Base-by-base conservation (phyloP, 2,888 invertebrate genomes). In the Entomobrya proxima region DNA sequence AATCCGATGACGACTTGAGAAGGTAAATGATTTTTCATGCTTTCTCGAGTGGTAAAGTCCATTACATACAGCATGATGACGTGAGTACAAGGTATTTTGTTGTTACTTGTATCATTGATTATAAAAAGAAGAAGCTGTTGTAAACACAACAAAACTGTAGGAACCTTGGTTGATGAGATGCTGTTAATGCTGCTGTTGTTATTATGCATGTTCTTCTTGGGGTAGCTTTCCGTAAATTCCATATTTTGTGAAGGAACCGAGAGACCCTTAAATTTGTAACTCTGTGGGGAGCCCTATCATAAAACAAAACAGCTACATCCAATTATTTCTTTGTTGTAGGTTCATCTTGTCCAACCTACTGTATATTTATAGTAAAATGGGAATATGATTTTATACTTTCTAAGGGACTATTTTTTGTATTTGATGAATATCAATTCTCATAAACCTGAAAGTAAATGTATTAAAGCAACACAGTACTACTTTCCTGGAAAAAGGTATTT, bases 291-390 rank as follows among this genome's bases (percentile, higher is more conserved):
- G 86, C 80, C 79, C 81, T 78, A 81, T 86, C 88, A 88, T 89
- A 89, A 89, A 89, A 89, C 89, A 89, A 89, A 89, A 89, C 88
- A 88, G 87, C 87, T 88, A 86, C 86, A 89, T 89, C 88, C 87
- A 86, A 89, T 89, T 88, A 88, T 86, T 88, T 88, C 87, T 85
- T 86, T 88, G 88, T 86, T 86, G 88, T 83, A 80, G 84, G 86
- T 88, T 84, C 86, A 77, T 69, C 67, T n/a, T n/a, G n/a, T n/a
- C n/a, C n/a, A 69, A 40, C 35, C 44, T 4, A 24, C 40, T 24
- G 6, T 69, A 24, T n/a, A 32, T 13, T 3, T 61, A 2, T n/a
- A 47, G 47, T 13, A 15, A 9, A 3, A 47, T 9, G 13, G 13
- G 13, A 47, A 44, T 11, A 44, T 11, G 44, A 15, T 11, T 11